Base-by-base conservation (phyloP, 1,140 invertebrate genomes). In the Schmidtea mediterranea region DNA sequence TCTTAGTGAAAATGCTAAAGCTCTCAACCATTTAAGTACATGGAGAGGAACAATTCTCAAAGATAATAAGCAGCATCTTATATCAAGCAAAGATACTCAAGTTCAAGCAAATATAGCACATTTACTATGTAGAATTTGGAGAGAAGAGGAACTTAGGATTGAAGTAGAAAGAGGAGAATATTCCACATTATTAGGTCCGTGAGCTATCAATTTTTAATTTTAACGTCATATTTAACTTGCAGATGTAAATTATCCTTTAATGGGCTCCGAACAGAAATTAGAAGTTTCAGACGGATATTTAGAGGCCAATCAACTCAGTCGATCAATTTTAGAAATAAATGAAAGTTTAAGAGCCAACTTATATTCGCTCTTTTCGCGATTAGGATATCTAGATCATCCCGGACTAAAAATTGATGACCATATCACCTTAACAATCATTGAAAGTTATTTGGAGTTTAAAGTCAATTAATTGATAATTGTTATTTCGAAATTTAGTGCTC, bases 361-460 rank as follows among this genome's bases (percentile, higher is more conserved):
- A 9, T 66, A 66, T 51, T 60, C 62, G 10, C 40, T 66, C 10
- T 66, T 66, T 52, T 60, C 56, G 52, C 65, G 64, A 54, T 56
- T 64, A 18, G 63, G 65, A 26, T 67, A 62, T 55, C 57, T 54
- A 45, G 61, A 66, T 37, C 53, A 65, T 16, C 59, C 63, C 39
- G 65, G 64, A 8, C 48, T 67, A 1, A 56, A 55, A 22, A 59
- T 60, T 22, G 57, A 60, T 48, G 65, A 67, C 49, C 62, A 65
- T 50, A 57, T 67, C 6, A 67, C 65, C 1, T 53, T 67, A 21
- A 58, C 58, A 24, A 60, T 66, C 16, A 60, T 67, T 39, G 63
- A 67, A 53, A 60, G 64, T 54, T 67, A 65, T 53, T 52, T 66
- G 15, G 62, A 66, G 52, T 62, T 66, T 48, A 67, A 67, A 56